Evolutionary conservation across 2,113 vertebrate genomes (phyloP).

Genomic region (Vidua chalybeata): DNA sequence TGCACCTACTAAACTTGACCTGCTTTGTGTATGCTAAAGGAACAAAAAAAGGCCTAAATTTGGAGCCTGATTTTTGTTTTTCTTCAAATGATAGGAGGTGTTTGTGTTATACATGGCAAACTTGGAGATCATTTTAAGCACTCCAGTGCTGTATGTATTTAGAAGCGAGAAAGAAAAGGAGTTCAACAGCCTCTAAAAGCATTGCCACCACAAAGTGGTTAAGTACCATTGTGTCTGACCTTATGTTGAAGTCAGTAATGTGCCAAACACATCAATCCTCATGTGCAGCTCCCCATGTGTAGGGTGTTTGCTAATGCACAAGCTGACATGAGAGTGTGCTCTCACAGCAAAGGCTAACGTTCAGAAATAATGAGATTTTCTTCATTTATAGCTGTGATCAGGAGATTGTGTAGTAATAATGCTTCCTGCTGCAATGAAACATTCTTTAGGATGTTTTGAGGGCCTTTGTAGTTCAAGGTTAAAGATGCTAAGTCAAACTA

Average conservation of each 20-base stretch:
- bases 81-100: not conserved
- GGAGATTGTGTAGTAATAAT: not conserved
- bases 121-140: not conserved
- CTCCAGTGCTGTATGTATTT: not conserved
- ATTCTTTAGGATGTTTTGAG: not conserved
- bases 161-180: not conserved
- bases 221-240: not conserved
- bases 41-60: not conserved
- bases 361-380: conserved; percentile 28
- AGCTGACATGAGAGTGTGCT: not conserved
- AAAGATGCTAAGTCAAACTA: not conserved
- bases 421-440: not conserved
- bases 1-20: not conserved
- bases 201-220: not conserved
- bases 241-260: not conserved
- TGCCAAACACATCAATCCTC: not conserved
- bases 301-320: not conserved
- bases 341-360: not conserved
- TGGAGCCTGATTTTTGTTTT: not conserved
- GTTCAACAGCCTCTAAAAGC: not conserved
- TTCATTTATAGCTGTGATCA: not conserved
- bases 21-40: not conserved
- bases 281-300: not conserved
- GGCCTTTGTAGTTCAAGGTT: conserved; percentile 17
- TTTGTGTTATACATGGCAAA: not conserved